A percentile compares a stretch with the other conserved stretches of the same genome.
These are phyloP conservation scores for Xenopus laevis DNA, from an alignment of 2,113 vertebrate species.

Conservation along the genomic window DNA sequence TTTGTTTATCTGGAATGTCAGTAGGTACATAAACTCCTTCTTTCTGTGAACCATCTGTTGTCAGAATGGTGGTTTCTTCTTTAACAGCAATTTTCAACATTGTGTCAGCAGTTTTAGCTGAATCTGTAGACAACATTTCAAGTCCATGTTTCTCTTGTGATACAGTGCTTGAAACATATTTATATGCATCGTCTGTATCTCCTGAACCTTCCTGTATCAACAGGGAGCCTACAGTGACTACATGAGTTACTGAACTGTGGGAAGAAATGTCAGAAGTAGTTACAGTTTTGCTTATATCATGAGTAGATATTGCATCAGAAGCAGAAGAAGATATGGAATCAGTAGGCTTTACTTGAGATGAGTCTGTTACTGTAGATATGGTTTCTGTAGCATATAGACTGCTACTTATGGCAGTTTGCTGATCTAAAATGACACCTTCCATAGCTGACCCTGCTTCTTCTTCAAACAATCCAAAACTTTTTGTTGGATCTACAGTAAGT, in stretches of 20 bases:
- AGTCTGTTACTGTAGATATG: neutral
- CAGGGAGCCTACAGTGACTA: neutral
- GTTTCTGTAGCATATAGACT: slow-evolving; percentile 6
- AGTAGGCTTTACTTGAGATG: neutral
- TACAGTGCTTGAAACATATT: slow-evolving; percentile 9
- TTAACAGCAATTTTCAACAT: neutral
- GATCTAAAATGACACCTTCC: slow-evolving; percentile 37
- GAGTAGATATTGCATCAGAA: neutral
- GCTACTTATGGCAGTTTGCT: slow-evolving; percentile 6
- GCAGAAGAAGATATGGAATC: neutral
- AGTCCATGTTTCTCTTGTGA: neutral
- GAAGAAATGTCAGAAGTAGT: neutral
- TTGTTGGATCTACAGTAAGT: slow-evolving; percentile 29
- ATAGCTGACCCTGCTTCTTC: slow-evolving; percentile 38
- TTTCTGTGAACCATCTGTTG: neutral
- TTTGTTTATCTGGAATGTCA: neutral
- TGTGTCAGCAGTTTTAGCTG: neutral
- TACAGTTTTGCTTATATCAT: neutral
- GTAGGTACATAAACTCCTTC: neutral
- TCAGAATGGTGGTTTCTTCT: neutral
- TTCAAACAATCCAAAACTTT: slow-evolving; percentile 38
- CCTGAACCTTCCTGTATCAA: slow-evolving; percentile 7
- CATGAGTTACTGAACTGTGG: neutral
- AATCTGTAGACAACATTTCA: neutral
- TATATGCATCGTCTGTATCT: neutral